Base-by-base conservation (phyloP, 2,888 invertebrate species). In the Harpalus rubripes region DNA sequence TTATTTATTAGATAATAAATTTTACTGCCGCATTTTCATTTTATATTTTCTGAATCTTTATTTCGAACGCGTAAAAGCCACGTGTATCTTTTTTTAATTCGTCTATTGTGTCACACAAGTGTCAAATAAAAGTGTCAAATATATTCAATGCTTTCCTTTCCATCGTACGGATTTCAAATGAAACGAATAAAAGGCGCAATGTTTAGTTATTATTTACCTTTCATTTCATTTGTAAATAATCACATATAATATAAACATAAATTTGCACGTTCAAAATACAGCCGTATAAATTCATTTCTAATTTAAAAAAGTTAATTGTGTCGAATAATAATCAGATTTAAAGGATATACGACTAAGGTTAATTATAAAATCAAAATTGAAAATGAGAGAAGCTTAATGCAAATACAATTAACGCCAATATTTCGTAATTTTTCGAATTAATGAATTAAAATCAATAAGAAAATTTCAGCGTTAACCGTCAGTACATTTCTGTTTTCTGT, bases 1-100 rank as follows among this genome's bases (percentile, higher is more conserved):
- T 52, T 52, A 52, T 52, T 52, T 52, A 52, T 52, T 52, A 52
- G 10, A 52, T 52, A 32, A 32, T 32, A 32, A 32, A 32, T 52
- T 52, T 52, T 52, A 52, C 44, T 52, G 44, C 44, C 2, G 44
- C 44, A 12, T 52, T 52, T 52, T 52, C 44, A 12, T 52, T 52
- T 52, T 52, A 52, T 52, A 52, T 52, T 52, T 52, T 52, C 44
- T 12, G 44, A 52, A 52, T 52, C 44, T 52, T 52, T 52, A 52
- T 52, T 52, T 52, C 44, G 2, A 12, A 52, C 44, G 44, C 44
- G 12, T 52, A 52, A 52, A 52, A 52, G 44, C 44, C 44, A 52
- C 44, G 44, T 52, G 44, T 52, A 52, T 52, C 12, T 52, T 12
- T 52, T 52, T 52, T 52, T 52, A 52, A 52, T 52, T 52, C 44